These are phyloP conservation scores for Micrasema longulum DNA, from an alignment of 1,140 invertebrate species.

Conservation along the genomic window DNA sequence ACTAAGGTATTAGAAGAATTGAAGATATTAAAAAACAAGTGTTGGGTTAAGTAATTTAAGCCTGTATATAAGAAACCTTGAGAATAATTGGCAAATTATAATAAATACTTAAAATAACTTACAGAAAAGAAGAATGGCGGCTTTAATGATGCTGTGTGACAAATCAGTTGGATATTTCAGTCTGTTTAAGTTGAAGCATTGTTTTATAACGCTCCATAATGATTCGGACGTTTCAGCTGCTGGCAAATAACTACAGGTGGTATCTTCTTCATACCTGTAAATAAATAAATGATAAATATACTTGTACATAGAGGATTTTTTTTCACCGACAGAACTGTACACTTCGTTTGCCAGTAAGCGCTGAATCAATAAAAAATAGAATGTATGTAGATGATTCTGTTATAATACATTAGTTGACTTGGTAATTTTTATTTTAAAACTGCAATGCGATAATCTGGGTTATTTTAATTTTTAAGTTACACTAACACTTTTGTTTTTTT, in stretches of 20 bases:
- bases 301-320: too few species aligned
- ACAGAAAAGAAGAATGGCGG: conserved; percentile 70
- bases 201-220: conserved; percentile 56
- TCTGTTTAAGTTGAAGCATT: conserved; percentile 71
- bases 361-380: too few species aligned
- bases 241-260: conserved; percentile 19
- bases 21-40: too few species aligned
- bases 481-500: too few species aligned
- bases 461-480: too few species aligned
- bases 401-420: too few species aligned
- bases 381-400: too few species aligned
- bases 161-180: conserved; percentile 64
- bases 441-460: too few species aligned
- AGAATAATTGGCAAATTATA: neutral
- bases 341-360: too few species aligned
- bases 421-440: too few species aligned
- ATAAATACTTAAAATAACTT: conserved; percentile 56
- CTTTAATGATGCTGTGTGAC: conserved; percentile 71
- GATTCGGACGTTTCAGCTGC: conserved; percentile 33
- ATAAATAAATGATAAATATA: conserved; percentile 10
- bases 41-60: neutral
- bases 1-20: too few species aligned
- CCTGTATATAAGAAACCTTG: neutral
- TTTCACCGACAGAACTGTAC: too few species aligned
- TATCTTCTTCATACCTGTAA: conserved; percentile 45